A percentile compares a stretch with the other conserved stretches of the same genome.
Conservation (phyloP, 2,797 vertebrate species). For the Manis crassicaudata region DNA sequence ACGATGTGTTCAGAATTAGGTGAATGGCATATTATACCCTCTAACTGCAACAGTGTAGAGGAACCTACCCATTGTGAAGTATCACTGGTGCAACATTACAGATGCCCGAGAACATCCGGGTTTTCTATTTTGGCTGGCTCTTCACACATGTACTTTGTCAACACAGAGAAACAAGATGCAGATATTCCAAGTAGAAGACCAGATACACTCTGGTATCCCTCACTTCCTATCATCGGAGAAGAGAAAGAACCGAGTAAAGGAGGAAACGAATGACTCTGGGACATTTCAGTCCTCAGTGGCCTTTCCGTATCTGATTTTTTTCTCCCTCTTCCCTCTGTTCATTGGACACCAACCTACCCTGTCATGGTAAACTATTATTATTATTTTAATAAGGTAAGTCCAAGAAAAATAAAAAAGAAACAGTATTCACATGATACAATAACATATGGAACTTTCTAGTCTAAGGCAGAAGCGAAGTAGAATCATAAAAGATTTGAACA, state of each 20-base stretch:
- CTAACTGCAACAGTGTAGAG: neutral
- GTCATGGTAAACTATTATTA: neutral
- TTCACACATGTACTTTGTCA: neutral
- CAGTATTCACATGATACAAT: neutral
- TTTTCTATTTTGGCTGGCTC: neutral
- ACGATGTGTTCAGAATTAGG: constrained; percentile 39
- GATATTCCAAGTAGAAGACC: neutral
- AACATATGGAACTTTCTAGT: neutral
- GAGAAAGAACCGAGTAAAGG: neutral
- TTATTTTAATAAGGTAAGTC: neutral
- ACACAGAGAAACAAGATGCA: neutral
- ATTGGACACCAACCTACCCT: neutral
- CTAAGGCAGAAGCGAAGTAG: neutral
- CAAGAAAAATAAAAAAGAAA: neutral
- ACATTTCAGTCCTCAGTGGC: accelerated
- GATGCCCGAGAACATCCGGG: no score
- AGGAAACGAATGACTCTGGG: neutral
- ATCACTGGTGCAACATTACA: accelerated
- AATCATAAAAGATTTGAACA: neutral
- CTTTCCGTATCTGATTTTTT: neutral
- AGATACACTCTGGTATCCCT: no score
- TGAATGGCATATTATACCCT: neutral
- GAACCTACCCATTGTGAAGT: neutral
- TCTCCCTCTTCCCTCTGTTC: neutral
- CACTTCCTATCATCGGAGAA: neutral